Conservation (phyloP, 1,140 invertebrate genomes). For the Heliconius hermathena region DNA sequence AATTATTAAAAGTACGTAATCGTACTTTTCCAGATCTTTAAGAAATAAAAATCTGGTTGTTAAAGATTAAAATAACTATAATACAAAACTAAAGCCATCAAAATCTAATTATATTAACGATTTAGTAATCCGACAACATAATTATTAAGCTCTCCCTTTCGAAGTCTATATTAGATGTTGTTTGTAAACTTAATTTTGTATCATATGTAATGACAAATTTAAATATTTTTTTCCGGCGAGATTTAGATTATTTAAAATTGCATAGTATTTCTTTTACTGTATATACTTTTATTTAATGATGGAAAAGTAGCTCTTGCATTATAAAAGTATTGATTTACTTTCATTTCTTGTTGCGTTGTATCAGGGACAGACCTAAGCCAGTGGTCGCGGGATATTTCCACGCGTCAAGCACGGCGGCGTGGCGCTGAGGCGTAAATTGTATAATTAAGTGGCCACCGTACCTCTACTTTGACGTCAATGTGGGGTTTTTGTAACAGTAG, state of each 20-base stretch:
- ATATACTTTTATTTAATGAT: neutral
- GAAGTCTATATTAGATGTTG: too few relatives aligned
- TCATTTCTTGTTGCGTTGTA: neutral
- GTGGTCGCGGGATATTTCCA: slow-evolving; percentile 38
- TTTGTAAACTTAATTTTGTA: too few relatives aligned
- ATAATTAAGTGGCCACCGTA: slow-evolving; percentile 52
- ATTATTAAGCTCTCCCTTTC: too few relatives aligned
- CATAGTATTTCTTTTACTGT: neutral
- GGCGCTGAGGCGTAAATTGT: slow-evolving; percentile 48
- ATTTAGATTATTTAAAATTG: neutral
- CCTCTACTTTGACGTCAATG: slow-evolving; percentile 49
- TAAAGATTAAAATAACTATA: neutral
- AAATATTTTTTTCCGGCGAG: too few relatives aligned
- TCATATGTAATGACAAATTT: too few relatives aligned
- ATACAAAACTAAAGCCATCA: too few relatives aligned
- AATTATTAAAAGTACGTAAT: slow-evolving; percentile 21
- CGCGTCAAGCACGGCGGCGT: slow-evolving; percentile 41
- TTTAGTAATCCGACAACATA: too few relatives aligned
- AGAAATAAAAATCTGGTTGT: neutral
- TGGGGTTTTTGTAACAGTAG: neutral
- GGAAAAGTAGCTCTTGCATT: neutral
- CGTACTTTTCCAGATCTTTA: neutral
- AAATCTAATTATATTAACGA: too few relatives aligned
- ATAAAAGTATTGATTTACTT: neutral
- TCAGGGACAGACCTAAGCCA: slow-evolving; percentile 11